Conservation (phyloP, 1,140 invertebrate species). For the Drosophila virilis region DNA sequence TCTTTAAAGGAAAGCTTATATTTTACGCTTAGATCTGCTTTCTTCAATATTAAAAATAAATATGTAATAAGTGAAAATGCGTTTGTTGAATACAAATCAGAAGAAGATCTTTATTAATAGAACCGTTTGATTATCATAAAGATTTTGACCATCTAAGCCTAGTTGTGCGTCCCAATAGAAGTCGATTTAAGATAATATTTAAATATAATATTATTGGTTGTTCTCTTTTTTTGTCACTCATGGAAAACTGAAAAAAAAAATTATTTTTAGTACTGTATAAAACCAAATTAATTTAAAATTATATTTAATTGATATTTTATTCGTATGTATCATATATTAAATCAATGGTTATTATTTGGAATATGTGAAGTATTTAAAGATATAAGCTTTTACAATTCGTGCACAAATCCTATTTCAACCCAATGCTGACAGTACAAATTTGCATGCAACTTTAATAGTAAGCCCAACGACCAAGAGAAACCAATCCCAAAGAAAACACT, state of each 20-base stretch:
- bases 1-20: no score
- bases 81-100: background rate
- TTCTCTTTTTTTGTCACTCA: background rate
- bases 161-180: background rate
- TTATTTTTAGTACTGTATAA: background rate
- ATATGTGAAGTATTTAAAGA: conserved; percentile 60
- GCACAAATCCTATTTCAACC: conserved; percentile 62
- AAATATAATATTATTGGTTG: background rate
- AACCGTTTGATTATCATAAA: background rate
- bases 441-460: conserved; percentile 17
- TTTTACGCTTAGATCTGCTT: no score
- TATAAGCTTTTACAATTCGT: conserved; percentile 54
- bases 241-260: conserved; percentile 12
- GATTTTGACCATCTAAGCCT: background rate
- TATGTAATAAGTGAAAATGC: no score
- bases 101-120: conserved; percentile 3
- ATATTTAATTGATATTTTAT: background rate
- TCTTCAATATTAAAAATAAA: no score
- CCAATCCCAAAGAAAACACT: conserved; percentile 30
- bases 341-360: background rate
- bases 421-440: conserved; percentile 76
- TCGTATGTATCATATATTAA: no score
- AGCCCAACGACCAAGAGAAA: conserved; percentile 7
- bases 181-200: conserved; percentile 4
- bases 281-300: background rate